A percentile compares a stretch with the other conserved stretches of the same genome.
Evolutionary conservation across 2,113 vertebrate species (phyloP).

Genomic region (Forbesichthys papilliferus): DNA sequence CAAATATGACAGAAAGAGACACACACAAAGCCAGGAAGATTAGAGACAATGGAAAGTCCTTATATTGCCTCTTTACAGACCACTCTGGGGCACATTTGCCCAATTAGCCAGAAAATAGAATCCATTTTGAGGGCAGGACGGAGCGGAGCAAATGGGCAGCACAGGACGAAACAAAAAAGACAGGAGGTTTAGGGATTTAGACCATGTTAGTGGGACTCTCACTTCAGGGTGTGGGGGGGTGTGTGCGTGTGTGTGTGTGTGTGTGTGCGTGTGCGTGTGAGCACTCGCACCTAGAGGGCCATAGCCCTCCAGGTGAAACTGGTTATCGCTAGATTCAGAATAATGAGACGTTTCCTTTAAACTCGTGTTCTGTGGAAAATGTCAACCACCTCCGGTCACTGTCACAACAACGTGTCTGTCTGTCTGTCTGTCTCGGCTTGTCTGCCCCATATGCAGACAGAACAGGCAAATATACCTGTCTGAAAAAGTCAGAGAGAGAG

Average conservation of each 20-base stretch:
- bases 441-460: not conserved
- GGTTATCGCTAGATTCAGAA: not conserved
- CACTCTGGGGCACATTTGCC: slow-evolving; percentile 52
- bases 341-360: not conserved
- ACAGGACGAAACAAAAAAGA: not conserved
- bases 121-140: slow-evolving; percentile 50
- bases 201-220: too few species aligned
- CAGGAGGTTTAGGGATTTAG: not conserved
- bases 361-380: not conserved
- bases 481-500: not conserved
- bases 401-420: too few species aligned
- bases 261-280: slow-evolving; percentile 1
- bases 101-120: slow-evolving; percentile 72
- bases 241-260: slow-evolving; percentile 1
- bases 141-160: slow-evolving; percentile 4
- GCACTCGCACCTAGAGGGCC: not conserved
- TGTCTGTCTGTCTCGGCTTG: too few species aligned
- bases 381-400: too few species aligned
- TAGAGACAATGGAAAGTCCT: slow-evolving; percentile 15
- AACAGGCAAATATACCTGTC: not conserved
- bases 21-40: too few species aligned
- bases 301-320: too few species aligned
- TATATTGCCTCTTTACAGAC: slow-evolving; percentile 40
- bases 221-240: not conserved
- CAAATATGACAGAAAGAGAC: too few species aligned